phyloP scores from a whole-genome alignment of 2,888 invertebrate genomes.

The Axea sp. region DNA sequence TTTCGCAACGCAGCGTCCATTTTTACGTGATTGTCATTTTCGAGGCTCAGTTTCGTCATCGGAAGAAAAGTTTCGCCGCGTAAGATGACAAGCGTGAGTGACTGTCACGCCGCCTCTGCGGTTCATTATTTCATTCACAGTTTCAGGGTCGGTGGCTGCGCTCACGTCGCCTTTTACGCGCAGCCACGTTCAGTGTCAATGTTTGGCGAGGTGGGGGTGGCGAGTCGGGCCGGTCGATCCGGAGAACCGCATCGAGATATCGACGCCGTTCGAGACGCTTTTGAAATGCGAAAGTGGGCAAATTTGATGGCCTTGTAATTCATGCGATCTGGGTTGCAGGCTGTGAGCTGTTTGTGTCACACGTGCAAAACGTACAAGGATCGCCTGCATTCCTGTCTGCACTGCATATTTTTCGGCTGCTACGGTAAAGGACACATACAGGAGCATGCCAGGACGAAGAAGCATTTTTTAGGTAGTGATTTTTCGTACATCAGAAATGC shows the following conservation, averaged over 20 bases:
- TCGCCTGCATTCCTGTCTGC: conserved; percentile 91
- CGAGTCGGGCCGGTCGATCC: conserved; percentile 4
- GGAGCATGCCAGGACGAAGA: conserved; percentile 89
- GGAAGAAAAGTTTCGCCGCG: too few species aligned
- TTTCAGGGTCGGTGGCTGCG: conserved; percentile 61
- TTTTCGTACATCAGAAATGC: not conserved
- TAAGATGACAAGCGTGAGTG: too few species aligned
- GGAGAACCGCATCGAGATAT: too few species aligned
- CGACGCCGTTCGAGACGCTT: too few species aligned
- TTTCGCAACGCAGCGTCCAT: too few species aligned
- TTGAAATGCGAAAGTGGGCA: too few species aligned
- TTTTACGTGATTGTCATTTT: too few species aligned
- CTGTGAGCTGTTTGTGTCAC: conserved; percentile 89
- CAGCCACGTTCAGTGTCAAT: conserved; percentile 30
- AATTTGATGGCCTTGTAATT: too few species aligned
- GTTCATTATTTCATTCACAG: conserved; percentile 64
- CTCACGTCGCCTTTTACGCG: conserved; percentile 10
- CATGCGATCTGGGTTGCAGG: conserved; percentile 81
- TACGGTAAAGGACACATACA: conserved; percentile 89
- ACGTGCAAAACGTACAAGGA: conserved; percentile 89
- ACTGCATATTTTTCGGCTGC: conserved; percentile 97
- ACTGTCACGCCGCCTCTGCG: conserved; percentile 22
- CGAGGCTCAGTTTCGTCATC: too few species aligned
- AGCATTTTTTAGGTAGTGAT: conserved; percentile 86
- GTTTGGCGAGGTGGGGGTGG: not conserved